Evolutionary conservation across 2,888 invertebrate species (phyloP).

Genomic region (Therioaphis trifolii): DNA sequence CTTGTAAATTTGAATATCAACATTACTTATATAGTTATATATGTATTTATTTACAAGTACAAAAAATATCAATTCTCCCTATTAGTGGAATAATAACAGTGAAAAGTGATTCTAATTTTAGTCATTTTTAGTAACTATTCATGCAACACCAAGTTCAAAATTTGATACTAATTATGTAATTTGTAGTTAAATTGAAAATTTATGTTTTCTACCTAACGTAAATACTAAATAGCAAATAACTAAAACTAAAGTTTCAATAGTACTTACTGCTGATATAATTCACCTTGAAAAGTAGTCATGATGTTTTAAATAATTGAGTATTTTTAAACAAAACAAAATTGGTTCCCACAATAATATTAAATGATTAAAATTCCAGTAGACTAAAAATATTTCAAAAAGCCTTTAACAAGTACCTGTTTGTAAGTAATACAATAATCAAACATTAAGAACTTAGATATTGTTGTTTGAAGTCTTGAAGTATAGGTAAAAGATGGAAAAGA

Average conservation of each 20-base stretch:
- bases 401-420: background rate
- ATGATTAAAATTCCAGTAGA: background rate
- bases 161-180: background rate
- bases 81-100: no score
- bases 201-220: background rate
- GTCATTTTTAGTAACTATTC: background rate
- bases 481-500: no score
- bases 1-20: no score
- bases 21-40: no score
- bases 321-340: background rate
- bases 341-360: background rate
- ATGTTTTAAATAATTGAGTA: background rate
- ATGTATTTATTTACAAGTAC: no score
- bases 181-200: background rate
- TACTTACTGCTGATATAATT: background rate
- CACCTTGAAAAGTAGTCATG: background rate
- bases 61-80: no score
- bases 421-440: background rate
- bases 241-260: background rate
- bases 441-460: background rate
- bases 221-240: background rate
- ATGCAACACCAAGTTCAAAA: no score
- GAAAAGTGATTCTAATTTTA: background rate
- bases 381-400: background rate
- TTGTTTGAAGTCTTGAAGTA: no score